Evolutionary conservation across 2,888 invertebrate genomes (phyloP).

Genomic region (Thelaira solivaga): DNA sequence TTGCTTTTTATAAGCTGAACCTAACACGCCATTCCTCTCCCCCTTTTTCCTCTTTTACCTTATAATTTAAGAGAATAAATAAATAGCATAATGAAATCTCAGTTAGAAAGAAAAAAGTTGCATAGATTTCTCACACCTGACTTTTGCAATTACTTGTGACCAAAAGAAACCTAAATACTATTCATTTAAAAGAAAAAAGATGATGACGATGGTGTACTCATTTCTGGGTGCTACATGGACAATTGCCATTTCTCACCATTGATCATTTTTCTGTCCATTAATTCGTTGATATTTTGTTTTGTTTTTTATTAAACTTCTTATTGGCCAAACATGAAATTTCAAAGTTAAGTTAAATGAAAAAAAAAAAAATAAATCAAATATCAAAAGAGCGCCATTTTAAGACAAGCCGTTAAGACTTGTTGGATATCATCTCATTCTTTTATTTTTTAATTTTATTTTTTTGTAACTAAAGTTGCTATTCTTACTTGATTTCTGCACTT

Average conservation of each 20-base stretch:
- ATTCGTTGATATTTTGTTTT: neutral
- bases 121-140: slow-evolving; percentile 2
- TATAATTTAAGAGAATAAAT: no score
- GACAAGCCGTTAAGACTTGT: slow-evolving; percentile 49
- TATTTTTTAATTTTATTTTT: neutral
- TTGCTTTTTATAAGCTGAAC: no score
- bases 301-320: slow-evolving; percentile 23
- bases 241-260: slow-evolving; percentile 67
- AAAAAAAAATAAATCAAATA: slow-evolving; percentile 57
- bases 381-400: slow-evolving; percentile 59
- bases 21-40: no score
- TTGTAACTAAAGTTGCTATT: neutral
- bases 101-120: no score
- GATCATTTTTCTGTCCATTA: slow-evolving; percentile 49
- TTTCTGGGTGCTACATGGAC: slow-evolving; percentile 64
- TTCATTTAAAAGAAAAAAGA: slow-evolving; percentile 27
- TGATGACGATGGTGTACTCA: slow-evolving; percentile 45
- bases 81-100: no score
- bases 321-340: slow-evolving; percentile 53
- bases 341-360: slow-evolving; percentile 44
- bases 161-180: slow-evolving; percentile 23
- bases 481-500: slow-evolving; percentile 62
- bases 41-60: no score
- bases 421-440: slow-evolving; percentile 3
- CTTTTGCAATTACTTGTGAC: neutral